Conservation (phyloP, 2,797 vertebrate species). For the Nannoperca obscura region DNA sequence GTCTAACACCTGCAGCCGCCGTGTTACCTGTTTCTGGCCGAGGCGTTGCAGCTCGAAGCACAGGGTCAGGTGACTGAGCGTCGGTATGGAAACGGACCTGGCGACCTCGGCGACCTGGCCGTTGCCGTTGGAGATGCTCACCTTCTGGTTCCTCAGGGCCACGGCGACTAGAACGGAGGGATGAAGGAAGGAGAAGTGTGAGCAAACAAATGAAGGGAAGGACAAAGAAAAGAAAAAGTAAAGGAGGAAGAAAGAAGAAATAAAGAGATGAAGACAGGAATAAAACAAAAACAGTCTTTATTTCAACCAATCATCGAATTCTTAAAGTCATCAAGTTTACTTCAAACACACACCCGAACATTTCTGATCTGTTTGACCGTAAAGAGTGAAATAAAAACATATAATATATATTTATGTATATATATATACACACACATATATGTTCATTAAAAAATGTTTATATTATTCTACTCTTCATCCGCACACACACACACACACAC, state of each 20-base stretch:
- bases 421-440: too few relatives aligned
- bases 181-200: background rate
- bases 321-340: background rate
- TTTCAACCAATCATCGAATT: background rate
- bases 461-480: too few relatives aligned
- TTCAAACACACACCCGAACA: background rate
- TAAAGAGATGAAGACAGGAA: too few relatives aligned
- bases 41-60: constrained; percentile 91
- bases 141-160: constrained; percentile 95
- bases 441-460: background rate
- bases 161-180: constrained; percentile 83
- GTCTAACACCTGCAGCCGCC: background rate
- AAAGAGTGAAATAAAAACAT: background rate
- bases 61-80: constrained; percentile 88
- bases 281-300: background rate
- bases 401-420: too few relatives aligned
- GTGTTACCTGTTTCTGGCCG: constrained; percentile 57
- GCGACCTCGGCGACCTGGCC: constrained; percentile 80
- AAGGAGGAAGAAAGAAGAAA: too few relatives aligned
- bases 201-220: too few relatives aligned
- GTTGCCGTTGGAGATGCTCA: constrained; percentile 77
- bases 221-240: background rate
- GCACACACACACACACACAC: too few relatives aligned
- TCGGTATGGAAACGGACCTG: constrained; percentile 83
- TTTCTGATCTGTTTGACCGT: background rate